Evolutionary conservation across 2,113 vertebrate species (phyloP).

Genomic region (Mustela lutreola): DNA sequence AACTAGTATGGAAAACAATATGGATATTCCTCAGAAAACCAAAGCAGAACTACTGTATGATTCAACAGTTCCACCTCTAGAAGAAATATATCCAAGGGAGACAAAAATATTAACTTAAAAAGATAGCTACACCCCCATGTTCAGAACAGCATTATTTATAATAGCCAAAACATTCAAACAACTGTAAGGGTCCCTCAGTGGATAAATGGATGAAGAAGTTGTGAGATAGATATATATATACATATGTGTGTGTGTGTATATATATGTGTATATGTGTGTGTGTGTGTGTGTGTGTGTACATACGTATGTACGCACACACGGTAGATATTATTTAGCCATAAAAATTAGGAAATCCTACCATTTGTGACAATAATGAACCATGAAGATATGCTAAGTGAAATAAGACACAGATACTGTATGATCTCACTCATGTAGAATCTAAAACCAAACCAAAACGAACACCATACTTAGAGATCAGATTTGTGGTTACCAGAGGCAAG

Average conservation of each 20-base stretch:
- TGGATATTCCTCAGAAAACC: not conserved
- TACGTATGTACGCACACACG: not conserved
- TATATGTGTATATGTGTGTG: fast-evolving
- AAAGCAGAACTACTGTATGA: not conserved
- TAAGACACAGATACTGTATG: not conserved
- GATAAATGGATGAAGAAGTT: not conserved
- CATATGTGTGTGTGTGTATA: too few species aligned
- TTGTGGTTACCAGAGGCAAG: not conserved
- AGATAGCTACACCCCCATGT: not conserved
- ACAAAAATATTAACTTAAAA: not conserved
- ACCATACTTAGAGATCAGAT: not conserved
- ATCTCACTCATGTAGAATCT: not conserved
- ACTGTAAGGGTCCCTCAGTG: not conserved
- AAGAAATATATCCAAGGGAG: not conserved
- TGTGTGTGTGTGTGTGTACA: too few species aligned
- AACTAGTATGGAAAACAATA: not conserved
- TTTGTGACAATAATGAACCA: not conserved
- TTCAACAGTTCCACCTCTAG: not conserved
- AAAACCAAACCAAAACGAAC: not conserved
- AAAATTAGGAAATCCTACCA: not conserved
- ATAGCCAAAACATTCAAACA: not conserved
- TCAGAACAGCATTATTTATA: not conserved
- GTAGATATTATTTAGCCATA: not conserved
- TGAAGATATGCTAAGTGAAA: not conserved
- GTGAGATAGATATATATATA: not conserved